These are phyloP conservation scores for Andinoacara biseriatus DNA, from an alignment of 2,113 vertebrate genomes.

Conservation along the genomic window DNA sequence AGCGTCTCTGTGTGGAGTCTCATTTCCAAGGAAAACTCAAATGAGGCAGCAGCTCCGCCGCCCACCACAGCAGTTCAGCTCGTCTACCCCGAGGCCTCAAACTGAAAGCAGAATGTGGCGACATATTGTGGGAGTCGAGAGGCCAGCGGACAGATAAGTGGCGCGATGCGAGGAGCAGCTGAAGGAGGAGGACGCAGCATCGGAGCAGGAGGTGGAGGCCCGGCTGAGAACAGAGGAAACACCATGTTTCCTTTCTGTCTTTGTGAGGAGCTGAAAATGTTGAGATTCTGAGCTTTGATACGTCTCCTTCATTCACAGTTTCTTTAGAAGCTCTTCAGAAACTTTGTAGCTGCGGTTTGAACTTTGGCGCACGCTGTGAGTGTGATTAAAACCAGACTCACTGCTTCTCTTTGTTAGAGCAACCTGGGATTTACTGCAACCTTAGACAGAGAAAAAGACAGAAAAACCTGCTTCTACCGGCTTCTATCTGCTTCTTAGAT, in stretches of 20 bases:
- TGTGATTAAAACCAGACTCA: background rate
- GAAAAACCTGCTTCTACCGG: background rate
- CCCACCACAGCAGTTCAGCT: constrained; percentile 46
- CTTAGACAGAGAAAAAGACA: background rate
- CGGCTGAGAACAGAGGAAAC: background rate
- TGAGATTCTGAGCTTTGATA: background rate
- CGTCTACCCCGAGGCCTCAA: constrained; percentile 48
- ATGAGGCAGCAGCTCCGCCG: constrained; percentile 22
- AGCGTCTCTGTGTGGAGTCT: constrained; percentile 9
- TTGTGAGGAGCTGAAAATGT: background rate
- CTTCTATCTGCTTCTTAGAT: background rate
- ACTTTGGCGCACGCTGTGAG: background rate
- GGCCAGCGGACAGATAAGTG: constrained; percentile 48
- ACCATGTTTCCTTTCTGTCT: background rate
- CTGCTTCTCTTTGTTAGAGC: background rate
- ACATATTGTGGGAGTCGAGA: constrained; percentile 58
- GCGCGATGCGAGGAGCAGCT: background rate
- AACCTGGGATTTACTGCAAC: constrained; percentile 1
- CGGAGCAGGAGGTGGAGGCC: background rate
- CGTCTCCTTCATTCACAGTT: background rate
- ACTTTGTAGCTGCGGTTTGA: background rate
- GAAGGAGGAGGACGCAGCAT: background rate
- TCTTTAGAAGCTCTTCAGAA: background rate
- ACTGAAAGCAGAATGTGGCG: constrained; percentile 35
- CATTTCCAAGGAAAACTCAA: constrained; percentile 30